A percentile compares a stretch with the other conserved stretches of the same genome.
Evolutionary conservation across 2,113 vertebrate species (phyloP).

Genomic region (Macaca nemestrina): DNA sequence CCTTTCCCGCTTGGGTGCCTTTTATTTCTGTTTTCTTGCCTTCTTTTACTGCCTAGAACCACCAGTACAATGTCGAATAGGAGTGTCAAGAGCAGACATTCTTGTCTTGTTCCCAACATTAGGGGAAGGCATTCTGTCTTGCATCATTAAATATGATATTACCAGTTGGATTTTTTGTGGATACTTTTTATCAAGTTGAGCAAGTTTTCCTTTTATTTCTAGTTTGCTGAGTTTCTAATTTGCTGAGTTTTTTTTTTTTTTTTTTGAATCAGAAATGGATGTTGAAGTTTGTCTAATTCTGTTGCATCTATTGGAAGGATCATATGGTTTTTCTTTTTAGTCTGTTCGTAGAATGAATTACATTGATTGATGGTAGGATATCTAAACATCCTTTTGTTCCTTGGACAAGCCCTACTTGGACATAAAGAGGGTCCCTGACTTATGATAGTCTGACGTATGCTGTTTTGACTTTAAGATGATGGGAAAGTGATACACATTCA

Average conservation of each 20-base stretch:
- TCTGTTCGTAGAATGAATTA: not conserved
- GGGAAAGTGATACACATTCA: not conserved
- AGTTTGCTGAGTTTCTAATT: not conserved
- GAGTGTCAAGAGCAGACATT: not conserved
- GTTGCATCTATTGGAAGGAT: not conserved
- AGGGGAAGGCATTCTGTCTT: not conserved
- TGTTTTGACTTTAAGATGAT: not conserved
- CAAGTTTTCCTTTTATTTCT: not conserved
- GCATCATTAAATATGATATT: not conserved
- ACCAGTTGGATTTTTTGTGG: not conserved
- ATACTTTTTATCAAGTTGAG: not conserved
- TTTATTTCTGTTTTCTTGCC: not conserved
- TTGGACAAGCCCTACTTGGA: not conserved
- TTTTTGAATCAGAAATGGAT: not conserved
- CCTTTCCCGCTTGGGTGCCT: not conserved
- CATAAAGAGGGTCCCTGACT: not conserved
- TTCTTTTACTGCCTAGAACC: not conserved
- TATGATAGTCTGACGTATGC: not conserved
- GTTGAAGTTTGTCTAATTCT: not conserved
- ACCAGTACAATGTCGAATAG: no score
- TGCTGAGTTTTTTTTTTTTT: not conserved
- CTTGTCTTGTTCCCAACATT: not conserved
- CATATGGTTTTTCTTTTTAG: not conserved
- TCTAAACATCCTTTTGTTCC: not conserved
- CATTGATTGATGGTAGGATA: not conserved